Evolutionary conservation across 2,888 invertebrate species (phyloP), one percentile per base, ranked within the genome.

Genomic region (Lycia hirtaria): DNA sequence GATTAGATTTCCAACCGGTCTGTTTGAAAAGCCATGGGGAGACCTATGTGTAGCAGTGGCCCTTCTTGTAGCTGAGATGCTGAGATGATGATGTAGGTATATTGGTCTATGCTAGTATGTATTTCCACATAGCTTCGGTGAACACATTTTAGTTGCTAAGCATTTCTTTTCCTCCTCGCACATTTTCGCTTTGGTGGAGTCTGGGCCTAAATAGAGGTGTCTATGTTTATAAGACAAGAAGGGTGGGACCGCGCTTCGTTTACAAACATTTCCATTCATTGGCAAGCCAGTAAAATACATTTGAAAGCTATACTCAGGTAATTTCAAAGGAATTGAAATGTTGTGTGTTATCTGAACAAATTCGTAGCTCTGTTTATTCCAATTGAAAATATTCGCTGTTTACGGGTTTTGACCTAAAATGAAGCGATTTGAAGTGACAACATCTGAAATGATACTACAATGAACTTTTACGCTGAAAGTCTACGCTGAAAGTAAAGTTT

Each of bases 201-300:
- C 54, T 69, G 62, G 64, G 64, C 71, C 73, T 69, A 75, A 75
- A 74, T 69, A 62, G 64, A 70, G 76, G 78, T 79, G 74, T 72
- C 76, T 73, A 73, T 72, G 72, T 73, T 70, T 73, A 78, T 77
- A 78, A 71, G 80, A 80, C 75, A 78, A 77, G 68, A 66, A 68
- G 68, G 72, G 75, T 80, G 79, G 73, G 76, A 68, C 72, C 35
- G 35, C 69, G 62, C 69, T 75, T 76, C 74, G 70, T 77, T 83
- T 76, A 75, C 73, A 80, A 76, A 77, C 74, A 74, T 83, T 73
- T 80, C 75, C 78, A 81, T 81, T 82, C 78, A 80, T 81, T 79
- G 78, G 72, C 49, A 38, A 52, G 44, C 38, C 32, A 60, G 43
- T 48, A 52, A 51, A 61, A 51, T 51, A 41, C 48, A 32, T 49